Evolutionary conservation across 2,888 invertebrate species (phyloP), one percentile per base, ranked within the genome.

Genomic region (Netelia melanura): DNA sequence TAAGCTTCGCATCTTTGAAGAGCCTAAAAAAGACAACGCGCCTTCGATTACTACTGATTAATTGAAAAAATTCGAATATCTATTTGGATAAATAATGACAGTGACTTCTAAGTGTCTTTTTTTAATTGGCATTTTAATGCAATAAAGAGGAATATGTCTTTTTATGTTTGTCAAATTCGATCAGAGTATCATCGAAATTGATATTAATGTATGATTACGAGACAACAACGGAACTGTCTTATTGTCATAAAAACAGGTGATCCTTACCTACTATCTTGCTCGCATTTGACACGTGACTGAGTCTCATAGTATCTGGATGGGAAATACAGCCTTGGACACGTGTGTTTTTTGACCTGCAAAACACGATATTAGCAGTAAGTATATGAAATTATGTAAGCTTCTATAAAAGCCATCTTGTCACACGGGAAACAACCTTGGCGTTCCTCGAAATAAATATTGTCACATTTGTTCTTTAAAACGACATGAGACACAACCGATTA

Each of bases 331-430:
- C 87, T 93, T 52, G 91, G 88, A 84, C 87, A 90, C 61, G 90
- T 90, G 86, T 91, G 88, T 89, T 91, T 93, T 88, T 91, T 91
- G 25, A 93, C 89, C 93, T 93, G 89, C 64, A 58, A 65, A 87
- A 23, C 75, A 2, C 64, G 17, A 67, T 23, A 68, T 64, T 61
- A 23, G 48, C 30, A 74, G 43, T 67, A 48, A 78, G 70, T 77
- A 52, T 78, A 67, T 86, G 87, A 88, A 92, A 92, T 93, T 93
- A 93, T 91, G 90, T 93, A 92, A 92, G 91, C 88, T 75, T 81
- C 86, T 83, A 84, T 89, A 81, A 88, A 87, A 89, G 93, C 91
- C 92, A 92, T 92, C 90, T 91, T 91, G 91, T 91, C 90, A 90
- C 88, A 88, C 81, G 77, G 54, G 79, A 65, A 3, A 83, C 87